Evolutionary conservation across 64 coral and sea anemone species (phyloP), one percentile per base, ranked within the genome.

Genomic region (Actinia tenebrosa): DNA sequence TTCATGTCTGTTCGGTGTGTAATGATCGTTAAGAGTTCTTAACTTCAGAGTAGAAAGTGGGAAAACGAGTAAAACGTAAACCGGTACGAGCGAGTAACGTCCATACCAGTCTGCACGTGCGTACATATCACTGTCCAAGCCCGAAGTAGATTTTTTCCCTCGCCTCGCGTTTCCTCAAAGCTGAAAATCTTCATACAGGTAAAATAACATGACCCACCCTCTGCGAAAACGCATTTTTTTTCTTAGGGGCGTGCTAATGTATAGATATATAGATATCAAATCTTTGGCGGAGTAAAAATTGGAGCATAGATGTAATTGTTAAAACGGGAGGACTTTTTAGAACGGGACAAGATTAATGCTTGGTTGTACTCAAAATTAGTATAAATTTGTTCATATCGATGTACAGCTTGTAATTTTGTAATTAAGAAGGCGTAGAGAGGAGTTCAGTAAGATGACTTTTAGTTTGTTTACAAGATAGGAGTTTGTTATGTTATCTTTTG

Each of bases 11-110:
- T 96, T 89, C 94, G 86, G 91, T 93, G 91, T 90, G 94, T 96
- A 96, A 96, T 96, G 94, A 92, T 80, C 86, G 86, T 96, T 93
- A 96, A 96, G 94, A 96, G 94, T 92, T 88, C 88, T 96, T 93
- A 93, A 96, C 91, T 88, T 87, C 88, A 53, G 84, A 87, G 60
- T 91, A 75, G 91, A 60, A 84, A 97, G 86, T 64, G 89, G 59
- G 80, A 92, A 97, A 97, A 97, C 94, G 94, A 97, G 91, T 84
- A 86, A 89, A 84, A 93, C 88, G 83, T 55, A 8, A 64, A 43
- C 56, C 83, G 83, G 50, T 50, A 50, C 17, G 79, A 81, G 77
- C 79, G 79, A 81, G 46, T 22, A 50, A 81, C 69, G 25, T 75
- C 69, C 27, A 10, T 13, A 75, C n/a, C 27, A 42, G 11, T 13